phyloP scores from a whole-genome alignment of 1,140 invertebrate genomes.

The Drosophila lacteicornis region DNA sequence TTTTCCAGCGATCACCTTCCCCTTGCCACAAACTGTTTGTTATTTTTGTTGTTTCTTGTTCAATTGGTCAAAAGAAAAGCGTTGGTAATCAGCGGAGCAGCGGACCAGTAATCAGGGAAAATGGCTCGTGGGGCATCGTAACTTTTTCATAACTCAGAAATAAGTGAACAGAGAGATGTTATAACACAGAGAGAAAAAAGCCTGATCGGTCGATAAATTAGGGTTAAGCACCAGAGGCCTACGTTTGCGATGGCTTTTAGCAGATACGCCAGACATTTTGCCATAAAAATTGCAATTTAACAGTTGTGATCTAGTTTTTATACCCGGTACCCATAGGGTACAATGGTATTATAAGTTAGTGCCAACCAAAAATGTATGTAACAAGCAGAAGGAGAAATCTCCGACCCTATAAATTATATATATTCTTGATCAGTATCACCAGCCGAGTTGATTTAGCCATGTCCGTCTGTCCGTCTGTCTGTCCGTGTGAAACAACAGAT shows the following conservation, averaged over 20 bases:
- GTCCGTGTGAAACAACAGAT: too few species aligned
- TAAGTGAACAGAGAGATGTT: constrained; percentile 26
- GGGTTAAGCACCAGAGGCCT: constrained; percentile 1
- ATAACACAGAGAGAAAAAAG: constrained; percentile 6
- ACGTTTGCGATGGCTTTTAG: not conserved
- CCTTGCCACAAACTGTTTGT: too few species aligned
- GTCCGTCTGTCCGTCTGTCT: too few species aligned
- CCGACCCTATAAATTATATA: too few species aligned
- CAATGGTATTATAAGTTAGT: too few species aligned
- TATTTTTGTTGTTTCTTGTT: constrained; percentile 9
- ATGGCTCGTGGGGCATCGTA: constrained; percentile 19
- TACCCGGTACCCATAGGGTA: too few species aligned
- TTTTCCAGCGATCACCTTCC: constrained; percentile 11
- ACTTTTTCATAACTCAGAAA: constrained; percentile 26
- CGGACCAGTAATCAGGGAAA: constrained; percentile 29
- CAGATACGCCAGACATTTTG: not conserved
- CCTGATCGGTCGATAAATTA: constrained; percentile 1
- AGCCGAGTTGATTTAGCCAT: too few species aligned
- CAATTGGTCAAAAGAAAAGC: constrained; percentile 43
- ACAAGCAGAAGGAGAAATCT: too few species aligned
- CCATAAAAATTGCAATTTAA: not conserved
- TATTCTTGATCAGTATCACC: too few species aligned
- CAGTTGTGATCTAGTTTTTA: not conserved
- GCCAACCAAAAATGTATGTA: too few species aligned
- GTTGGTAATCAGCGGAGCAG: constrained; percentile 30